Conservation (phyloP, 2,113 vertebrate species). For the Apaloderma vittatum region DNA sequence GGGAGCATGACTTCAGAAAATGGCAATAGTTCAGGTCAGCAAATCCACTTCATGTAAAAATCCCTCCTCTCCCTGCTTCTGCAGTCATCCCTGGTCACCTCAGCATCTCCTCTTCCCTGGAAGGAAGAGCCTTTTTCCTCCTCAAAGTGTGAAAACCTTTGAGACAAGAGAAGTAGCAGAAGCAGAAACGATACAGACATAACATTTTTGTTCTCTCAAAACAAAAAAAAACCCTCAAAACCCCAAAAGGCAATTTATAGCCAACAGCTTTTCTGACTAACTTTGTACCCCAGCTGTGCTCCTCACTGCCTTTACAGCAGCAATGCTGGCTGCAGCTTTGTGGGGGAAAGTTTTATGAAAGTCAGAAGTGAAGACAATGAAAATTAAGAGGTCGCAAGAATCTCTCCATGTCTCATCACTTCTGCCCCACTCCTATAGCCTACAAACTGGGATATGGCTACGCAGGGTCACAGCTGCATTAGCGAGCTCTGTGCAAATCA, state of each 20-base stretch:
- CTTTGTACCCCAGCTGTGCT: neutral
- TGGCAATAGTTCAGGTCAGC: accelerated
- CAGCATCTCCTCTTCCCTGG: neutral
- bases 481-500: neutral
- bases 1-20: neutral
- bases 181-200: neutral
- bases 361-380: neutral
- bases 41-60: neutral
- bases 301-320: neutral
- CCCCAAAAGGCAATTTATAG: neutral
- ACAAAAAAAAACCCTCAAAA: neutral
- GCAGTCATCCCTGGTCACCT: neutral
- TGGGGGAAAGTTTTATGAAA: neutral
- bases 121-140: neutral
- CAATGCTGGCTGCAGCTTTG: neutral
- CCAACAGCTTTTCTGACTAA: neutral
- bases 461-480: slow-evolving; percentile 17
- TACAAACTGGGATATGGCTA: neutral
- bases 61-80: neutral
- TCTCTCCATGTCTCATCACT: neutral
- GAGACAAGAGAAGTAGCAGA: neutral
- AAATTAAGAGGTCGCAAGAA: neutral
- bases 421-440: neutral
- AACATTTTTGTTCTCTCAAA: neutral
- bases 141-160: neutral